These are phyloP conservation scores for Pantherophis vulpinus DNA, from an alignment of 2,797 vertebrate genomes.

Conservation along the genomic window DNA sequence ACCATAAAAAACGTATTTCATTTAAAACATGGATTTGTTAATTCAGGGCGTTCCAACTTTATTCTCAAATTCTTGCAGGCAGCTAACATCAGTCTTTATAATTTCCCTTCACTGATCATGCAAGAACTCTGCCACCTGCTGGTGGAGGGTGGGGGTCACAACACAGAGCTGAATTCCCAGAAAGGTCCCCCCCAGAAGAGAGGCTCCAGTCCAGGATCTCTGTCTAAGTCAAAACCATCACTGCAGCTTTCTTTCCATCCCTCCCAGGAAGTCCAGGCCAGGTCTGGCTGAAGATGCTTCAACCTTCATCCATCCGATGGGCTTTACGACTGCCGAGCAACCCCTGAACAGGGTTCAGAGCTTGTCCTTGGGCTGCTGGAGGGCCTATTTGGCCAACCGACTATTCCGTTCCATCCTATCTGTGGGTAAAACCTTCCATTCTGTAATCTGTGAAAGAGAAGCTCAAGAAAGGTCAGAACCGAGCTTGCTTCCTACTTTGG, in stretches of 20 bases:
- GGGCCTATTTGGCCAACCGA: neutral
- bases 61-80: neutral
- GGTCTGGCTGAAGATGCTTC: neutral
- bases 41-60: neutral
- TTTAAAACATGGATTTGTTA: neutral
- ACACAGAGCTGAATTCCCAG: neutral
- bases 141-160: neutral
- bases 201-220: neutral
- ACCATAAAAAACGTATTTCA: neutral
- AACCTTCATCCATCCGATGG: neutral
- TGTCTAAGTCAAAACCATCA: neutral
- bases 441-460: neutral
- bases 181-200: neutral
- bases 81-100: neutral
- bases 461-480: neutral
- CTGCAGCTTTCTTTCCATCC: neutral
- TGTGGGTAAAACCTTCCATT: neutral
- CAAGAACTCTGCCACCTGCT: neutral
- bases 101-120: neutral
- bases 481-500: neutral
- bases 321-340: neutral
- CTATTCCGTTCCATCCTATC: neutral
- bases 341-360: neutral
- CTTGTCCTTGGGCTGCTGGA: neutral
- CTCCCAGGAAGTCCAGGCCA: neutral